phyloP scores from a whole-genome alignment of 2,113 vertebrate genomes.

The Petroica traversi region DNA sequence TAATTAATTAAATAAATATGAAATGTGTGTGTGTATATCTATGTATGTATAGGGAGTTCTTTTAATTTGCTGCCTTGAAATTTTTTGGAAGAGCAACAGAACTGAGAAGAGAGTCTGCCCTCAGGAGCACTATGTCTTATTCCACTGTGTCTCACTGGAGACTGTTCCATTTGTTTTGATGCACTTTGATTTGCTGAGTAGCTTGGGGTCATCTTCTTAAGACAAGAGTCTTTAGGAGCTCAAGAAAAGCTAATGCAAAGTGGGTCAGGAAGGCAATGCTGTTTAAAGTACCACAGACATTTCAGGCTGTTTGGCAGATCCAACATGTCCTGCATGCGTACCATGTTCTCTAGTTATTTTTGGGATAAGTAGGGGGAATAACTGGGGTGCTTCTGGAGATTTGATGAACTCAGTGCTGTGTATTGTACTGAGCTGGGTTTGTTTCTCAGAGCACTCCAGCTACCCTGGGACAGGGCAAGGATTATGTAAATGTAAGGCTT shows the following conservation, averaged over 20 bases:
- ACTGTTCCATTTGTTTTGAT: constrained; percentile 21
- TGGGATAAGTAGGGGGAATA: neutral
- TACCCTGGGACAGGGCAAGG: neutral
- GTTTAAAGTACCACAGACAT: neutral
- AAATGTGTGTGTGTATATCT: neutral
- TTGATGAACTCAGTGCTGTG: neutral
- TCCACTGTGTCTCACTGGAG: constrained; percentile 9
- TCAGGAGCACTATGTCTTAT: neutral
- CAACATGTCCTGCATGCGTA: neutral
- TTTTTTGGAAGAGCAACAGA: neutral
- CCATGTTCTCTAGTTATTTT: neutral
- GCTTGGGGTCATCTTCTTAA: constrained; percentile 33
- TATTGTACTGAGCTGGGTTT: neutral
- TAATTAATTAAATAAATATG: neutral
- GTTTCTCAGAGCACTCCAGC: neutral
- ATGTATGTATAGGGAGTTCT: neutral
- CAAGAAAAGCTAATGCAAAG: neutral
- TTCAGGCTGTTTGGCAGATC: neutral
- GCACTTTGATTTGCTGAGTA: constrained; percentile 31
- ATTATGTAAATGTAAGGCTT: neutral
- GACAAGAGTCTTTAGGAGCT: constrained; percentile 17
- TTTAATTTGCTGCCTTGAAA: neutral
- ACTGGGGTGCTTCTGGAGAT: neutral
- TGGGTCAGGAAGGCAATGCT: constrained; percentile 31
- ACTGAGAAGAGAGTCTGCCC: constrained; percentile 13